Base-by-base conservation (phyloP, 2,888 invertebrate genomes). In the Brachypalpus laphriformis region DNA sequence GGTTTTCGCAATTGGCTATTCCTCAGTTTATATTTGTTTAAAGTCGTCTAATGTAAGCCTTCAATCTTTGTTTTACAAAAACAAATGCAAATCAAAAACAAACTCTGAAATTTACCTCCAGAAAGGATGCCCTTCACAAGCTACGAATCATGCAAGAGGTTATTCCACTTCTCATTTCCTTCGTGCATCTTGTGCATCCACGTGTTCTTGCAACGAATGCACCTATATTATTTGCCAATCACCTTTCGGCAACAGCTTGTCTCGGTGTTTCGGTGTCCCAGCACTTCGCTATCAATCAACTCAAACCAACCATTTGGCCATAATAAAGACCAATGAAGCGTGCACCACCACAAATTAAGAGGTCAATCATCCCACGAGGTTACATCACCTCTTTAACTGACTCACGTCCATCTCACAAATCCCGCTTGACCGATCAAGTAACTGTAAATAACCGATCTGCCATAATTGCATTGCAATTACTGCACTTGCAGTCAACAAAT, bases 391-490 rank as follows among this genome's bases (percentile, higher is more conserved):
- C 34, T 34, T 59, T 49, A 63, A 45, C 40, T 45, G 20, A 59
- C 31, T 66, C 20, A 66, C 61, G 59, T 42, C 18, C 47, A 40
- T 34, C 14, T 51, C 70, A 49, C 47, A 65, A 75, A 75, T 81
- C 75, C 65, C 75, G 81, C 81, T 81, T 85, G 65, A 81, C 59
- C 71, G 70, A 81, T 75, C 65, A 71, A 34, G 66, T 85, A 85
- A 85, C 85, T 81, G 85, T 81, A 81, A 81, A 85, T 51, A 71
- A 59, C 34, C 85, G 81, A 85, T 81, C 75, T 57, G 54, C 68
- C 68, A 78, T 78, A 83, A 83, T 83, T 83, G 74, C 78, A 78
- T 56, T n/a, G 74, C 78, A 83, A 83, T 83, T 78, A 80, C 78
- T 49, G 63, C 82, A 83, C 82, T 78, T 83, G 82, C 40, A 57